A percentile compares a stretch with the other conserved stretches of the same genome.
phyloP scores from a whole-genome alignment of 2,888 invertebrate species.

The Diarsia mendica region DNA sequence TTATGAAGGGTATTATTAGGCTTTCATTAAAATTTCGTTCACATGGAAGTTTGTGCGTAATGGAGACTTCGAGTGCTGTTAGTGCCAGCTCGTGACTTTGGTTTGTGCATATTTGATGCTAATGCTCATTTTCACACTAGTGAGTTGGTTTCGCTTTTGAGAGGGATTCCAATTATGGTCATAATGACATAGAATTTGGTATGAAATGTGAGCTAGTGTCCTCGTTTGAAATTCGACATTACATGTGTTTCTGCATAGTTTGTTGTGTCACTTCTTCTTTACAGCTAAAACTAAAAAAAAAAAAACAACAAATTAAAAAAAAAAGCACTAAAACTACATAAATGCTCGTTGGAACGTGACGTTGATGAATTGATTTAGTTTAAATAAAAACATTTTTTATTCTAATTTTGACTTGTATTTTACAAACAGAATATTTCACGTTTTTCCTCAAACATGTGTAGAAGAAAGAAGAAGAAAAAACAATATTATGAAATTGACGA shows the following conservation, averaged over 20 bases:
- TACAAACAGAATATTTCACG: neutral
- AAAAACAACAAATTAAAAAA: neutral
- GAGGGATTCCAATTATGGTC: slow-evolving; percentile 37
- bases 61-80: slow-evolving; percentile 53
- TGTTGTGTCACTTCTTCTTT: neutral
- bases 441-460: too few relatives aligned
- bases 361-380: too few relatives aligned
- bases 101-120: slow-evolving; percentile 64
- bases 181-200: slow-evolving; percentile 29
- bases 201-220: neutral
- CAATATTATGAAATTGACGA: too few relatives aligned
- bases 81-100: slow-evolving; percentile 48
- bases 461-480: too few relatives aligned
- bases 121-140: slow-evolving; percentile 47
- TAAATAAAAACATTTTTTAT: neutral
- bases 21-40: slow-evolving; percentile 66
- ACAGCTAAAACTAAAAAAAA: neutral
- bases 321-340: neutral
- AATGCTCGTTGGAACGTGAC: too few relatives aligned
- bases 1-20: slow-evolving; percentile 69
- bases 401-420: neutral
- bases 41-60: slow-evolving; percentile 51
- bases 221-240: neutral
- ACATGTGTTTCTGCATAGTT: neutral
- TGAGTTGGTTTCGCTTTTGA: slow-evolving; percentile 47